A percentile compares a stretch with the other conserved stretches of the same genome.
These are phyloP conservation scores for Callinectes sapidus DNA, from an alignment of 2,888 invertebrate genomes.

Conservation along the genomic window DNA sequence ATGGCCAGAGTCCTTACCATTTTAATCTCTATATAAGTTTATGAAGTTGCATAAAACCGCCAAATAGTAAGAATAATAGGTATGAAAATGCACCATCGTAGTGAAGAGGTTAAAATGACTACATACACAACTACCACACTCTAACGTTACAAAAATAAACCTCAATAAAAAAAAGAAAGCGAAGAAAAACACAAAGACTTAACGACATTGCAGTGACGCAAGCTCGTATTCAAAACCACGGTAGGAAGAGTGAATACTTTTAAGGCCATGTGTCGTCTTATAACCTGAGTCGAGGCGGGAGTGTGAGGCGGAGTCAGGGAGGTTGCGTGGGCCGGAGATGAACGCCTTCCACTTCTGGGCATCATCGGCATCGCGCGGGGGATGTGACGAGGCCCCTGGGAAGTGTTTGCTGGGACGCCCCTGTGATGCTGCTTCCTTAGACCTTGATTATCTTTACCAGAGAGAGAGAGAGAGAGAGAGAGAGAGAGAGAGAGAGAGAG, in stretches of 20 bases:
- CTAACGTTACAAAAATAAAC: background rate
- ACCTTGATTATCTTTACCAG: background rate
- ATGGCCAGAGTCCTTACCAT: no score
- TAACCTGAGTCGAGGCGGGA: background rate
- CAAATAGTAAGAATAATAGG: no score
- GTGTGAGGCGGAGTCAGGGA: background rate
- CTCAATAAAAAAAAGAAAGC: background rate
- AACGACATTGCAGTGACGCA: background rate
- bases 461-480: background rate
- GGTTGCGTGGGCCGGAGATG: slow-evolving; percentile 12
- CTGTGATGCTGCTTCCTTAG: background rate
- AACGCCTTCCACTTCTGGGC: background rate
- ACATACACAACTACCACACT: no score
- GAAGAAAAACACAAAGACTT: background rate
- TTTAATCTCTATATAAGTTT: no score
- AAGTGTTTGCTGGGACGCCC: background rate
- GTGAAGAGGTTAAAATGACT: no score
- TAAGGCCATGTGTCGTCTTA: background rate
- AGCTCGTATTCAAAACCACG: background rate
- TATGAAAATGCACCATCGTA: no score
- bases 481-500: background rate
- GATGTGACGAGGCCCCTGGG: background rate
- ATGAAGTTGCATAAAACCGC: no score
- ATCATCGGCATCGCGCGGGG: background rate
- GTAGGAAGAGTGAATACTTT: background rate